Conservation (phyloP, 2,797 vertebrate genomes). For the Bucorvus abyssinicus region DNA sequence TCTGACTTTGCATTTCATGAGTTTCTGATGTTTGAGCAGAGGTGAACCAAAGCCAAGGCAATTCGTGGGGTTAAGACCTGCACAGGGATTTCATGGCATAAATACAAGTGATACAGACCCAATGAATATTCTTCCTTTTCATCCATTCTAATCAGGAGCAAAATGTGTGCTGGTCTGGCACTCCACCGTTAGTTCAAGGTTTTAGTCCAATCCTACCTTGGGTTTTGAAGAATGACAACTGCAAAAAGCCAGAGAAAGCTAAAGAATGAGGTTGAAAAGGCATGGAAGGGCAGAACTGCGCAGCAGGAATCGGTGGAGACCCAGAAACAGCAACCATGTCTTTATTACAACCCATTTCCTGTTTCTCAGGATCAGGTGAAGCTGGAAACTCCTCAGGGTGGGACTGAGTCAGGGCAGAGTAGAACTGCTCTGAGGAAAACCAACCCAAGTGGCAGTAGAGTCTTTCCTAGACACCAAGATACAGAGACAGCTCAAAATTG, state of each 20-base stretch:
- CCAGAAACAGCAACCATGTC: neutral
- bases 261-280: neutral
- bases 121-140: neutral
- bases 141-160: slow-evolving; percentile 9
- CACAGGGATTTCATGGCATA: neutral
- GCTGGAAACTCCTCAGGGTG: neutral
- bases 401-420: neutral
- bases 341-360: neutral
- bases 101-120: neutral
- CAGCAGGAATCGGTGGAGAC: neutral
- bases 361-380: neutral
- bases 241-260: neutral
- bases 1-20: slow-evolving; percentile 50
- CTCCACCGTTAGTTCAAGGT: slow-evolving; percentile 33
- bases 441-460: neutral
- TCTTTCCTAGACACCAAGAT: neutral
- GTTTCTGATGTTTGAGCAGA: slow-evolving; percentile 27
- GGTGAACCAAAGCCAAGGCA: slow-evolving; percentile 24
- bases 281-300: neutral
- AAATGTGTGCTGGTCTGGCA: neutral
- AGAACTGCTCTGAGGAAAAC: neutral
- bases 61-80: neutral
- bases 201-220: slow-evolving; percentile 1
- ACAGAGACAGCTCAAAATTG: neutral
- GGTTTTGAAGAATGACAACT: slow-evolving; percentile 1